Conservation (phyloP, 2,797 vertebrate genomes). For the Bryconaethiops microstoma region DNA sequence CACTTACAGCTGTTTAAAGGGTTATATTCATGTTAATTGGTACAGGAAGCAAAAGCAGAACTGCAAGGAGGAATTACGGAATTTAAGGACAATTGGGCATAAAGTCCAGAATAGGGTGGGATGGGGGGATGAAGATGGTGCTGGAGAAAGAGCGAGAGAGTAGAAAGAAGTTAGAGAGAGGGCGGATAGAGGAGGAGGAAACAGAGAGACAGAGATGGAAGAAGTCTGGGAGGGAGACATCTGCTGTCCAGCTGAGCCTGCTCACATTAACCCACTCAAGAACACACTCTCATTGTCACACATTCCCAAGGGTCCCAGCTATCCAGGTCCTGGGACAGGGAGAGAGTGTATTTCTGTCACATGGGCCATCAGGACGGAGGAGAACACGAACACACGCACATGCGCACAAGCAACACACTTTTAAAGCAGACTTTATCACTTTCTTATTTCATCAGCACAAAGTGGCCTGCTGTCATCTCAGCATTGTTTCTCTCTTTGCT, state of each 20-base stretch:
- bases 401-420: neutral
- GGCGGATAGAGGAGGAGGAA: constrained; percentile 52
- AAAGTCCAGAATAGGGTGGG: constrained; percentile 13
- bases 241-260: constrained; percentile 70
- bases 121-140: neutral
- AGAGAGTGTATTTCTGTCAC: constrained; percentile 51
- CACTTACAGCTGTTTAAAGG: neutral
- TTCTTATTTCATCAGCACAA: constrained; percentile 13
- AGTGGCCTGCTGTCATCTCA: constrained; percentile 10
- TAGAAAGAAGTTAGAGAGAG: constrained; percentile 38
- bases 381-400: neutral
- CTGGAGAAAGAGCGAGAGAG: constrained; percentile 17
- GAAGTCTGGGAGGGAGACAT: constrained; percentile 62
- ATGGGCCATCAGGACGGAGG: constrained; percentile 43
- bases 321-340: constrained; percentile 49
- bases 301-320: constrained; percentile 67
- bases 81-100: constrained; percentile 9
- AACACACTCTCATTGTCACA: constrained; percentile 66
- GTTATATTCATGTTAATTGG: constrained; percentile 4
- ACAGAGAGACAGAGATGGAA: constrained; percentile 61
- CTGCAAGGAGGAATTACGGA: neutral
- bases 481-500: neutral
- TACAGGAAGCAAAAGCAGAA: constrained; percentile 12
- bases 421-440: constrained; percentile 28
- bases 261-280: constrained; percentile 64